phyloP scores from a whole-genome alignment of 2,113 vertebrate species.

The Strix aluco region DNA sequence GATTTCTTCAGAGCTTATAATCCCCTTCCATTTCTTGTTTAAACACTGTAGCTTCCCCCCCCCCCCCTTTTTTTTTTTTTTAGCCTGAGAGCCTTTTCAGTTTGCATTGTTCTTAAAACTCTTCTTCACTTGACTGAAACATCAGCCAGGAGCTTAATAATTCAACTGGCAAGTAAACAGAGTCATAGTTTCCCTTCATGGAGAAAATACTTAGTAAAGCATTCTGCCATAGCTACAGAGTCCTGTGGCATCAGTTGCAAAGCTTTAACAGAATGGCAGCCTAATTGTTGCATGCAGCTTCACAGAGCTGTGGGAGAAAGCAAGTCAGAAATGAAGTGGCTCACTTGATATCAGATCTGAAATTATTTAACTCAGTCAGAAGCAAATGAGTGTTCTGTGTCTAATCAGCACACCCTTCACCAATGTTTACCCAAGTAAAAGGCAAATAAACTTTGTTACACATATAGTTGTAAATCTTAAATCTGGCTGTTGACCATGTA shows the following conservation, averaged over 20 bases:
- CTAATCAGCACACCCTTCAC: not conserved
- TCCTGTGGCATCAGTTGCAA: not conserved
- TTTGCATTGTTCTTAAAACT: not conserved
- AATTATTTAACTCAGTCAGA: not conserved
- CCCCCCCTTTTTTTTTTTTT: not conserved
- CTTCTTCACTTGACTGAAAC: not conserved
- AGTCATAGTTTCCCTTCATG: not conserved
- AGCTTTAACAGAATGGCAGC: not conserved
- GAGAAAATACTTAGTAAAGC: not conserved
- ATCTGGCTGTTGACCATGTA: not conserved
- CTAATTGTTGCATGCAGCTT: not conserved
- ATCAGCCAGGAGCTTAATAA: not conserved
- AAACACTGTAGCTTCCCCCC: not conserved
- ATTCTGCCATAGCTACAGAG: not conserved
- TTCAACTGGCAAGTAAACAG: not conserved
- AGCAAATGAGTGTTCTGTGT: not conserved
- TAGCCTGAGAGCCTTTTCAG: not conserved
- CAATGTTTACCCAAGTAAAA: not conserved
- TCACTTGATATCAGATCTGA: not conserved
- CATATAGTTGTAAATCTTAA: not conserved
- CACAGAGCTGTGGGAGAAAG: not conserved
- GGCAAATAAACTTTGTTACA: not conserved
- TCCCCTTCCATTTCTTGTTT: not conserved
- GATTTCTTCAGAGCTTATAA: not conserved
- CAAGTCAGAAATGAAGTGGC: not conserved